These are phyloP conservation scores for Chloroceryle amazona DNA, from an alignment of 2,797 vertebrate genomes.

Conservation along the genomic window DNA sequence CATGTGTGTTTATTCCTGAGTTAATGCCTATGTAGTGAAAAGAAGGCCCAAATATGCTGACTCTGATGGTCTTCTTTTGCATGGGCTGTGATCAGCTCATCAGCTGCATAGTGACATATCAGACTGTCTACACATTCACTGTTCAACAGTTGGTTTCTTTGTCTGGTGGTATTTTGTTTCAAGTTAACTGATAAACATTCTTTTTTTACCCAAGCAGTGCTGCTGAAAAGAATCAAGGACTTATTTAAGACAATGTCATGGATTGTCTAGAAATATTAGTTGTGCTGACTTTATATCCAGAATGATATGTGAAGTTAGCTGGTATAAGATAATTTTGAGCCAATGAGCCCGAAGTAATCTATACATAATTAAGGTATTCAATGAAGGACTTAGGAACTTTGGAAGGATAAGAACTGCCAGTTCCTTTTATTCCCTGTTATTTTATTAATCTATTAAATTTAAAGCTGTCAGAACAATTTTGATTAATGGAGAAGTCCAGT, in stretches of 20 bases:
- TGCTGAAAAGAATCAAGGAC: background rate
- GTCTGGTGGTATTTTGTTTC: background rate
- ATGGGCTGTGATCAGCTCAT: background rate
- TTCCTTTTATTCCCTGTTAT: background rate
- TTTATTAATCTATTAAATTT: background rate
- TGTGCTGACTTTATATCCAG: background rate
- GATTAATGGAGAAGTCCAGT: background rate
- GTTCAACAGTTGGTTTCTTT: background rate
- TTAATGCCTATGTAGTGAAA: background rate
- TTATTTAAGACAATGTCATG: background rate
- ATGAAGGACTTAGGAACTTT: background rate
- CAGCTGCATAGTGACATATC: background rate
- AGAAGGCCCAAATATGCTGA: background rate
- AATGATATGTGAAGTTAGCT: background rate
- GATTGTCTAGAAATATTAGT: background rate
- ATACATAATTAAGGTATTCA: background rate
- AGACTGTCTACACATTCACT: background rate
- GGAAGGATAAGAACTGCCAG: background rate
- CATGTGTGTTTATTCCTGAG: background rate
- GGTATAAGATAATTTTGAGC: background rate
- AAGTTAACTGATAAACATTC: background rate
- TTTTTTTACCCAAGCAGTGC: background rate
- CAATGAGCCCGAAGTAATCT: background rate
- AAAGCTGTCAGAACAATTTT: background rate
- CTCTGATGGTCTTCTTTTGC: rapidly evolving